Evolutionary conservation across 2,797 vertebrate genomes (phyloP), one percentile per base, ranked within the genome.

Genomic region (Peromyscus attwateri): DNA sequence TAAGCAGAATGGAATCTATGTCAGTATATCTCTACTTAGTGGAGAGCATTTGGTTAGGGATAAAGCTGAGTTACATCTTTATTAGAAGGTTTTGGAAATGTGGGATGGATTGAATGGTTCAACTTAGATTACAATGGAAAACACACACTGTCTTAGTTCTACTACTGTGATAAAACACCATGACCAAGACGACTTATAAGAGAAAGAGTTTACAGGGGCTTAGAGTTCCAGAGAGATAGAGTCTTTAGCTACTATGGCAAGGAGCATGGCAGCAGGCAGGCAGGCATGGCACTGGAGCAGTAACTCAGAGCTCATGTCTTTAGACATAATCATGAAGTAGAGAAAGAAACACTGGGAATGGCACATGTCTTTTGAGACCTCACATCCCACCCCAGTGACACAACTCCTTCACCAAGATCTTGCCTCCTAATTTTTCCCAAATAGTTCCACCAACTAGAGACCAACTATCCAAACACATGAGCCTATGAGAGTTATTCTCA

Each of bases 31-130:
- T 21, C 46, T 29, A 37, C 8, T n/a, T 5, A 21, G 31, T 37
- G 29, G 11, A 84, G 60, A 80, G 46, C 10, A 49, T 34, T 83
- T 71, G 25, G 21, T 13, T 76, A 68, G 27, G 34, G 80, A 76
- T 73, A 12, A 83, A 91, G 57, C 40, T 84, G 8, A 40, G 12
- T 55, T 95, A 37, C 8, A 46, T 89, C 68, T 43, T 94, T 49
- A 81, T 25, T 49, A 75, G 40, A 85, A 96, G 76, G 52, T 66
- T 87, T 88, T 70, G 12, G 87, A 94, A 92, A 94, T 68, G 40
- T 49, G 17, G 8, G 2, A 57, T 55, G 76, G 64, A 85, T 0
- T 16, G 8, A 92, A 88, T 37, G 16, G 14, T 55, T 79, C 31
- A 3, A 55, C 68, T 21, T 40, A 80, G 64, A 80, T 16, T 81